Conservation (phyloP, 2,888 invertebrate species). For the Oscheius sp. region DNA sequence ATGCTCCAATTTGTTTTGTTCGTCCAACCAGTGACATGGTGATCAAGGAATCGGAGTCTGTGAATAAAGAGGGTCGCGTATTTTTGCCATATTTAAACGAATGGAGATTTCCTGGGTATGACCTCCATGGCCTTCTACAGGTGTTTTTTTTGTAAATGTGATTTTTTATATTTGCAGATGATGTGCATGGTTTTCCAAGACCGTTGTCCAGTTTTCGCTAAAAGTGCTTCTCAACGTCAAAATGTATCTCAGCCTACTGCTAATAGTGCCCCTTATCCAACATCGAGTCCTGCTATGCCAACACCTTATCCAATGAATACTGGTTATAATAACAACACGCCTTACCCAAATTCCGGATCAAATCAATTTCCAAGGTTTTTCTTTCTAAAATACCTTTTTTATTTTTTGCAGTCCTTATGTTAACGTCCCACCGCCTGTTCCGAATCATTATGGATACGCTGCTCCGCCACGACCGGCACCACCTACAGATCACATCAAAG, state of each 20-base stretch:
- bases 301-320: conserved; percentile 44
- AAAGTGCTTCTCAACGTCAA: conserved; percentile 71
- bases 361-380: conserved; percentile 24
- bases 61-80: conserved; percentile 83
- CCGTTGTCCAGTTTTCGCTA: conserved; percentile 85
- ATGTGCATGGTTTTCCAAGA: conserved; percentile 93
- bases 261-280: conserved; percentile 68
- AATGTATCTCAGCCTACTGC: conserved; percentile 72
- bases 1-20: conserved; percentile 89
- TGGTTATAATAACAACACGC: conserved; percentile 31
- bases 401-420: conserved; percentile 46
- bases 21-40: conserved; percentile 92
- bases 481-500: conserved; percentile 85
- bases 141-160: conserved; percentile 53
- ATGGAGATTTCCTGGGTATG: conserved; percentile 85
- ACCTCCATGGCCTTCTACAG: conserved; percentile 88
- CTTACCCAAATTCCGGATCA: conserved; percentile 50
- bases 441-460: conserved; percentile 37
- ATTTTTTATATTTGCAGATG: conserved; percentile 75
- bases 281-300: conserved; percentile 43
- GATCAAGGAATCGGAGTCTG: conserved; percentile 79
- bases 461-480: conserved; percentile 37
- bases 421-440: conserved; percentile 42
- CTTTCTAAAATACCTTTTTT: background rate
- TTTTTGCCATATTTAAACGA: conserved; percentile 96